Base-by-base conservation (phyloP, 1,140 invertebrate genomes). In the Microplitis demolitor region DNA sequence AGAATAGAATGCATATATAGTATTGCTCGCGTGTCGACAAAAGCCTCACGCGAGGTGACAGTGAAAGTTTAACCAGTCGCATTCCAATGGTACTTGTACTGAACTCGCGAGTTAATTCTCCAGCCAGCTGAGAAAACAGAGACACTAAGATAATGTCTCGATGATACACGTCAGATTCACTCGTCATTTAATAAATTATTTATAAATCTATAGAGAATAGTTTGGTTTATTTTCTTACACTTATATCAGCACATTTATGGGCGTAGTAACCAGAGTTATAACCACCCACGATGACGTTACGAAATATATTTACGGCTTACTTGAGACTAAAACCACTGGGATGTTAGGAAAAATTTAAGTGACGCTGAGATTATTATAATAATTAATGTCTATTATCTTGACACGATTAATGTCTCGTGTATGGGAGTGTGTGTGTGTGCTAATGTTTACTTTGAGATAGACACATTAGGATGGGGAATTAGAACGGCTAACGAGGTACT, bases 31-130 rank as follows among this genome's bases (percentile, higher is more conserved):
- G 76, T 80, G 78, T 78, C 77, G 76, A 75, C 71, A 45, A 60
- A 63, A 74, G 74, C 68, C 76, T 78, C 76, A 78, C 78, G 78
- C 80, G 76, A 81, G 76, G 77, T 81, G 80, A 82, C 80, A 81
- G 80, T 81, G 79, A 82, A 82, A 82, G 80, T 82, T 67, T 67
- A 39, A 74, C 76, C 76, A 81, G 79, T 82, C 74, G 73, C 79
- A 81, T 82, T 80, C 79, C 79, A 67, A 77, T 74, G 78, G 39
- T 11, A 45, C 39, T 79, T 78, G 78, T 66, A 62, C 24, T 14
- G 37, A 50, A 50, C 50, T n/a, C 37, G 56, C 63, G 58, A 37
- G 60, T 45, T 45, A 45, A 45, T 45, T 45, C 11, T 45, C 3
- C 73, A 75, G 72, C 71, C 56, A 69, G 72, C 71, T 66, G 37